These are phyloP conservation scores for Heliconius ismenius DNA, from an alignment of 2,888 invertebrate species.

Conservation along the genomic window DNA sequence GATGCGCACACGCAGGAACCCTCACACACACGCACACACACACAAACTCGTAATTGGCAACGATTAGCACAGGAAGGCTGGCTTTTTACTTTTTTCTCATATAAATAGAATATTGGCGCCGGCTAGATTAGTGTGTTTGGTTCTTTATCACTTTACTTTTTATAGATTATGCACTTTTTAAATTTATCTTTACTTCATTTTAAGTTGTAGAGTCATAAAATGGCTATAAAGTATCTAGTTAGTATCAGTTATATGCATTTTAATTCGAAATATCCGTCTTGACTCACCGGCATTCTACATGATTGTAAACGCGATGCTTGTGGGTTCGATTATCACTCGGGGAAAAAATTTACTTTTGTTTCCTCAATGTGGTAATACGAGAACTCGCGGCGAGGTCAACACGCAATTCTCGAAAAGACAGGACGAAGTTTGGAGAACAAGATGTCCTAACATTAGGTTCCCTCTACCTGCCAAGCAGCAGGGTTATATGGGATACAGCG, in stretches of 20 bases:
- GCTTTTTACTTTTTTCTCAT: constrained; percentile 58
- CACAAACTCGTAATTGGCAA: constrained; percentile 68
- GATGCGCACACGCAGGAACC: constrained; percentile 50
- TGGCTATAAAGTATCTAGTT: background rate
- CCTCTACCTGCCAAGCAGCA: no score
- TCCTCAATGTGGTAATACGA: no score
- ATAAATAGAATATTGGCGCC: constrained; percentile 49
- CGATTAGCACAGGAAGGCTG: constrained; percentile 80
- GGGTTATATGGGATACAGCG: no score
- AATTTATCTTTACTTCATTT: background rate
- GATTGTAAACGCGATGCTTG: background rate
- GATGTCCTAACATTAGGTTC: no score
- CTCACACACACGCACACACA: constrained; percentile 47
- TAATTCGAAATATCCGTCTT: background rate
- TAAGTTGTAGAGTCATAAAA: background rate
- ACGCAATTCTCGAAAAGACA: no score
- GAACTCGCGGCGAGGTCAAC: no score
- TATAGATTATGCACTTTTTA: constrained; percentile 10
- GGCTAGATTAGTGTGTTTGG: constrained; percentile 50
- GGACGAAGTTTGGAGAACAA: no score
- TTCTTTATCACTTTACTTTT: constrained; percentile 35
- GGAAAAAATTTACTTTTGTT: no score
- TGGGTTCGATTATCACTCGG: background rate
- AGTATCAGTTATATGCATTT: background rate
- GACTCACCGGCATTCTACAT: background rate